These are phyloP conservation scores for Ptychadena robeensis DNA, from an alignment of 2,797 vertebrate genomes.

Conservation along the genomic window DNA sequence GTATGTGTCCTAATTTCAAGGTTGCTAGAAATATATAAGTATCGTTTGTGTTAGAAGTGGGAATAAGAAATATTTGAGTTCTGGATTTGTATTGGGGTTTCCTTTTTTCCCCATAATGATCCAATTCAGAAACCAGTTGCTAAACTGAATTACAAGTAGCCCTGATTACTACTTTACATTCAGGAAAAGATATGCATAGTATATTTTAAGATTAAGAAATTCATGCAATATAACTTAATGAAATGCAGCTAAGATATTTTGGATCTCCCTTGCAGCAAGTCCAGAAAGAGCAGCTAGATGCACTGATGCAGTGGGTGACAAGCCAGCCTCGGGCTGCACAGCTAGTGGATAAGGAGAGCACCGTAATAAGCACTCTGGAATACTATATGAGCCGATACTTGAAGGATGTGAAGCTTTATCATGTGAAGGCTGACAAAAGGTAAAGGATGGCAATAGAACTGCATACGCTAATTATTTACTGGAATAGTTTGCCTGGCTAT, in stretches of 20 bases:
- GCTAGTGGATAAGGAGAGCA: constrained; percentile 94
- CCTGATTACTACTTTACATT: background rate
- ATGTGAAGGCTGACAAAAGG: constrained; percentile 95
- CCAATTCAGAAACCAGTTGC: too few species aligned
- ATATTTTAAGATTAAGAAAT: background rate
- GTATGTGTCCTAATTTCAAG: too few species aligned
- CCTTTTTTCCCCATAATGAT: too few species aligned
- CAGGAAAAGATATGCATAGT: background rate
- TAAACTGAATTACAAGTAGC: too few species aligned
- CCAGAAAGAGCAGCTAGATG: constrained; percentile 92
- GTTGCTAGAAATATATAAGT: too few species aligned
- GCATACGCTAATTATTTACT: too few species aligned
- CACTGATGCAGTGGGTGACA: constrained; percentile 94
- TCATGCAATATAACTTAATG: background rate
- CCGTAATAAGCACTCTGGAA: constrained; percentile 90
- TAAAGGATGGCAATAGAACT: constrained; percentile 64
- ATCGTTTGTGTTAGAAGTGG: too few species aligned
- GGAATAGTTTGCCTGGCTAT: too few species aligned
- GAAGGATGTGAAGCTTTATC: constrained; percentile 93
- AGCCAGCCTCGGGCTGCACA: constrained; percentile 93
- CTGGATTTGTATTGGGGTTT: too few species aligned
- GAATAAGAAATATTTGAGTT: too few species aligned
- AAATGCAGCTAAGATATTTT: background rate
- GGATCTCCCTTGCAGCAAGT: constrained; percentile 78
- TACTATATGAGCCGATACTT: constrained; percentile 91